These are phyloP conservation scores for Stramonita haemastoma DNA, from an alignment of 2,888 invertebrate species.

Conservation along the genomic window DNA sequence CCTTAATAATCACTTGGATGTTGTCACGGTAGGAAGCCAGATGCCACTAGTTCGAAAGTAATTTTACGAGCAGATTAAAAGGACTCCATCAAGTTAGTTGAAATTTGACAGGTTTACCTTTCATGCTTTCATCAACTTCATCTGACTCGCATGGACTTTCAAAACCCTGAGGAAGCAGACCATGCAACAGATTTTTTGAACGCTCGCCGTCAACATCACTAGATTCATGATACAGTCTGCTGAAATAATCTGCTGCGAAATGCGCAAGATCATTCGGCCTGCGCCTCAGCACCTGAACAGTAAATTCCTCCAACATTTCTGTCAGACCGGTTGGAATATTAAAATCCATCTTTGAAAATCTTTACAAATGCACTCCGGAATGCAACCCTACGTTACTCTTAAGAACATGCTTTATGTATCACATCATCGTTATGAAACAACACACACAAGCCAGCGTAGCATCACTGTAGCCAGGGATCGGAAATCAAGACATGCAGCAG, in stretches of 20 bases:
- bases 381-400: conserved; percentile 23
- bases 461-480: conserved; percentile 2
- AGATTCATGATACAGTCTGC: conserved; percentile 65
- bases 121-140: too few species aligned
- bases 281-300: conserved; percentile 95
- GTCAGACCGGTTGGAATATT: conserved; percentile 95
- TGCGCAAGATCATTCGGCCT: conserved; percentile 93
- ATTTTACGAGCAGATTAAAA: too few species aligned
- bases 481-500: conserved; percentile 19
- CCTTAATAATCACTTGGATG: too few species aligned
- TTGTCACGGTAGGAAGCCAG: too few species aligned
- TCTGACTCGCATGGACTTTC: too few species aligned
- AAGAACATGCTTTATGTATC: neutral
- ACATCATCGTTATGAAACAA: conserved; percentile 34
- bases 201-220: neutral
- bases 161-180: too few species aligned
- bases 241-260: conserved; percentile 96
- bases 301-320: conserved; percentile 96
- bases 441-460: neutral
- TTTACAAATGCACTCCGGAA: conserved; percentile 26
- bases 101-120: too few species aligned
- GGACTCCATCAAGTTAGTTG: too few species aligned
- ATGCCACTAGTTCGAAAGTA: too few species aligned
- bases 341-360: conserved; percentile 70
- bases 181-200: too few species aligned